Base-by-base conservation (phyloP, 2,888 invertebrate species). In the Chouioia cunea region DNA sequence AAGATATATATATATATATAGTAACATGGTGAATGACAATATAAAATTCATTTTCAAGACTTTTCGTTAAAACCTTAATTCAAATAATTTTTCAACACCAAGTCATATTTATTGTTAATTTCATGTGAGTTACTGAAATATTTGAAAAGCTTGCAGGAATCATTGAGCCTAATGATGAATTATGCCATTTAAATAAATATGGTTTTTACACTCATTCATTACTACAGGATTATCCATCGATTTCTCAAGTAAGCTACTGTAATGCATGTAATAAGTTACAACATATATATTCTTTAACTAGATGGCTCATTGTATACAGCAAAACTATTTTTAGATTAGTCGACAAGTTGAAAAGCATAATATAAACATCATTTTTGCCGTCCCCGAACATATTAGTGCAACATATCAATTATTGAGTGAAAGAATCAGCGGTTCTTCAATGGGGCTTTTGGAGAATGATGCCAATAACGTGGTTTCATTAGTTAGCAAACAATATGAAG, bases 321-420 rank as follows among this genome's bases (percentile, higher is more conserved):
- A 27, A 27, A 27, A 27, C 27, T 18, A 50, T 52, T 12, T 64
- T 15, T 88, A 90, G 78, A 88, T 92, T 43, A 90, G 89, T 76
- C 87, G 87, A 78, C 83, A 89, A 46, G 91, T 93, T 0, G 88
- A 86, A 46, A 89, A 93, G 76, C 89, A 92, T 67, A 91, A 92
- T 76, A 90, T 94, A 50, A 93, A 91, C 83, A 88, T 96, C 48
- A 93, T 96, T 78, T 94, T 95, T 85, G 93, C 93, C 1, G 91
- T 92, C 14, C 88, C 89, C 1, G 76, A 82, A 20, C 83, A 85
- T 71, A 77, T 83, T 43, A 79, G 80, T 16, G 8, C n/a, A 18
- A 77, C 75, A 20, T 83, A 83, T 60, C 71, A 76, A 14, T 15
- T 72, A 20, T 65, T 83, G 53, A 79, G 79, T 20, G 23, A 52